Evolutionary conservation across 2,113 vertebrate species (phyloP).

Genomic region (Micronycteris hirsuta): DNA sequence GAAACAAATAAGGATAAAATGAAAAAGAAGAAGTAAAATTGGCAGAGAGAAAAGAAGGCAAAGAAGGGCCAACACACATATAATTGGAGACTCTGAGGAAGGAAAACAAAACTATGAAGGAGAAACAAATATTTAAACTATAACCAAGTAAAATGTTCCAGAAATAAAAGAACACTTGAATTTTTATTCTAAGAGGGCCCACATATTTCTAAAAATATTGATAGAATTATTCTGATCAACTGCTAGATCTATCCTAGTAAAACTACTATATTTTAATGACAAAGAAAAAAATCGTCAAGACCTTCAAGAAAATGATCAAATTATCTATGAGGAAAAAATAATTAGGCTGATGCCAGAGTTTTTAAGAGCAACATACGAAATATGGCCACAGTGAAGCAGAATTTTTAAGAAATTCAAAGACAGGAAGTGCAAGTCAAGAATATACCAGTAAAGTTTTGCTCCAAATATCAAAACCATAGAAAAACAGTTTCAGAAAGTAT

Average conservation of each 20-base stretch:
- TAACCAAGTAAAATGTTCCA: background rate
- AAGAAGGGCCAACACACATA: background rate
- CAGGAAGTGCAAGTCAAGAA: background rate
- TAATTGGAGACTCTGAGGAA: background rate
- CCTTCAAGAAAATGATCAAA: background rate
- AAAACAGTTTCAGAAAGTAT: background rate
- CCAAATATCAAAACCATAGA: background rate
- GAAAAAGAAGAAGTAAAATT: background rate
- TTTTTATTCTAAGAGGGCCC: background rate
- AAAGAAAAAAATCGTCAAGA: background rate
- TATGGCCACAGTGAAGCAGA: background rate
- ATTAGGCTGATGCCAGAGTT: background rate
- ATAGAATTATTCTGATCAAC: background rate
- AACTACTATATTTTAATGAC: background rate
- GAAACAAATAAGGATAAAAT: background rate
- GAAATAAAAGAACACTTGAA: background rate
- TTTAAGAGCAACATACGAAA: background rate
- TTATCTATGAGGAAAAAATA: background rate
- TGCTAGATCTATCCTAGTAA: background rate
- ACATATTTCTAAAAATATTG: background rate
- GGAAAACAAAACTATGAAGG: background rate
- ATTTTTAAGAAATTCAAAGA: background rate
- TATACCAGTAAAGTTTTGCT: background rate
- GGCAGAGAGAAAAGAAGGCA: background rate
- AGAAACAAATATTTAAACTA: background rate